Base-by-base conservation (phyloP, 1,140 invertebrate species). In the Batillaria attramentaria region DNA sequence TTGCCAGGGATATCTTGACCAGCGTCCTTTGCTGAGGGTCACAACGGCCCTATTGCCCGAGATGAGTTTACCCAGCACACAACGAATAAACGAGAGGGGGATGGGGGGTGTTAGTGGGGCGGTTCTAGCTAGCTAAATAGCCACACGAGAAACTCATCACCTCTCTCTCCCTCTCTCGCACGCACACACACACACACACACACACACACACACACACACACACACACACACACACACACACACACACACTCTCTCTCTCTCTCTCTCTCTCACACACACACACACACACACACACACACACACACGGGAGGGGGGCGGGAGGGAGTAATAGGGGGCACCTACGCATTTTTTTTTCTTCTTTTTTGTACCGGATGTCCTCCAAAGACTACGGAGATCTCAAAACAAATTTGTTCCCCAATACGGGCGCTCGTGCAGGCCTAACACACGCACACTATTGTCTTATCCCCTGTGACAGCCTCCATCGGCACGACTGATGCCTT, bases 401-500 rank as follows among this genome's bases (percentile, higher is more conserved):
- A 41, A 42, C 68, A 70, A 70, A 70, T 70, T 70, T 70, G 68
- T 70, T 70, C 68, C 68, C 42, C 37, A 39, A 42, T 70, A 42
- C 42, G 39, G 13, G 13, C 68, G 39, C 57, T 31, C 6, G 33
- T 62, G 24, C 33, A 28, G 57, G 3, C 57, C 10, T 2, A n/a
- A 28, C 57, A 24, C 6, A 6, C 24, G 1, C 50, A 1, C 3
- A 16, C 24, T n/a, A 6, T 37, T 16, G 33, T 5, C 33, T 37
- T 37, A 35, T 41, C 6, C 66, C 33, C 66, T 24, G 37, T 42
- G 68, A 70, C 68, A 70, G 8, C 13, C 68, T 20, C 37, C 10
- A 20, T 24, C 37, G 31, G 68, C 68, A 70, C 68, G 68, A 13
- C 68, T 39, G 37, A 24, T 18, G 4, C 18, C 41, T 8, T 1